Evolutionary conservation across 2,888 invertebrate species (phyloP), one percentile per base, ranked within the genome.

Genomic region (Strigamia maritima): DNA sequence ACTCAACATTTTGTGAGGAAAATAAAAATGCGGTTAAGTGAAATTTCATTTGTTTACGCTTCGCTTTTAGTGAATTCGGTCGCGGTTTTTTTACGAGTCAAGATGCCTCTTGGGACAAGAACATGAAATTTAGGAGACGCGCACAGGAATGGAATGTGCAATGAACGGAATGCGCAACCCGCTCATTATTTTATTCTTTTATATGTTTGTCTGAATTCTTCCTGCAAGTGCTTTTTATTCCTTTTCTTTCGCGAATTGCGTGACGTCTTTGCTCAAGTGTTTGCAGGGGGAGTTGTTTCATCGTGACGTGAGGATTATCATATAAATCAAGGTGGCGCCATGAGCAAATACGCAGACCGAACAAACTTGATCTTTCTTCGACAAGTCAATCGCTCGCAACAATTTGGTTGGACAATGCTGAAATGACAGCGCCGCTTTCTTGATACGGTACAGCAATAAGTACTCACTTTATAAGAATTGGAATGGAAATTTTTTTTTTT

Each of bases 91-190:
- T 49, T 49, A 19, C 49, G 19, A 49, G 49, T 49, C n/a, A 49
- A 31, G n/a, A 49, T 19, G 49, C n/a, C 49, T 49, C 19, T 49
- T n/a, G n/a, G 49, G 49, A 49, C 49, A 49, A 49, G 49, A 49
- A 19, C 49, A 6, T 19, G 19, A 49, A n/a, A 49, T 49, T 49
- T 49, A 49, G 49, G 49, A 49, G 49, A 49, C 49, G 49, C 49
- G n/a, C 49, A 49, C 49, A n/a, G 49, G n/a, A 49, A 49, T 49
- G 49, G 49, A 49, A 49, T 49, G 49, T n/a, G 49, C 49, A 49
- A 49, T 49, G 49, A 49, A 49, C 49, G 49, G 49, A 49, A 49
- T 49, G 49, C 49, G 19, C 49, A 49, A 49, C 49, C 49, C 49
- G 19, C 49, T 49, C 49, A 49, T 49, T 49, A 49, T 49, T 49